A percentile compares a stretch with the other conserved stretches of the same genome.
Evolutionary conservation across 2,888 invertebrate genomes (phyloP).

Genomic region (Margaritifera margaritifera): DNA sequence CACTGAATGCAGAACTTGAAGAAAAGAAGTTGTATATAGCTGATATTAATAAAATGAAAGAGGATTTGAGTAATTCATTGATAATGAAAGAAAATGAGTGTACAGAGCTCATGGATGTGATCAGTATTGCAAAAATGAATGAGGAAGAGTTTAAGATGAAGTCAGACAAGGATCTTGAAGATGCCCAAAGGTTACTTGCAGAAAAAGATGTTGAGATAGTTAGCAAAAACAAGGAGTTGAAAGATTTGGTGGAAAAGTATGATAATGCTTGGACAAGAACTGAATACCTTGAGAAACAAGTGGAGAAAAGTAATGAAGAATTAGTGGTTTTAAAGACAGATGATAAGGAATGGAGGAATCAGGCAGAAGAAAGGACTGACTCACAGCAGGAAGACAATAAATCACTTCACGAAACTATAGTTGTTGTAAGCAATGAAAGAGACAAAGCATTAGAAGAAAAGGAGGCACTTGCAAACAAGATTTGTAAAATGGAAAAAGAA

Average conservation of each 20-base stretch:
- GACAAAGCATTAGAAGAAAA: too few species aligned
- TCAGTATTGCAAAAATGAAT: not conserved
- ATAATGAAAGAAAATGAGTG: not conserved
- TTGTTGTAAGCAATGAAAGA: too few species aligned
- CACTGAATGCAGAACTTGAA: conserved; percentile 14
- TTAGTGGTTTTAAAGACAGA: not conserved
- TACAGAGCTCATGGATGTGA: not conserved
- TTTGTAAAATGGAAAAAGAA: not conserved
- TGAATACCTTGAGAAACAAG: too few species aligned
- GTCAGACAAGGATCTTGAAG: too few species aligned
- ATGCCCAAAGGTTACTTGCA: too few species aligned
- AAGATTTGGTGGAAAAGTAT: too few species aligned
- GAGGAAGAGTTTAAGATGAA: conserved; percentile 6
- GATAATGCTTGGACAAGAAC: too few species aligned
- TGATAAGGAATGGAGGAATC: not conserved
- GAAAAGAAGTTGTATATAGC: not conserved
- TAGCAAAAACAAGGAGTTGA: too few species aligned
- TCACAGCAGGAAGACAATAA: not conserved
- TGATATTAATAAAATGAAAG: conserved; percentile 3
- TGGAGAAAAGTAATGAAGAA: too few species aligned
- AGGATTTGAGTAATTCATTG: too few species aligned
- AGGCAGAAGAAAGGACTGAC: conserved; percentile 1
- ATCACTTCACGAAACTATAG: not conserved
- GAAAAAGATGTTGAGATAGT: too few species aligned
- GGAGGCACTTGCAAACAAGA: not conserved